Evolutionary conservation across 2,797 vertebrate species (phyloP).

Genomic region (Sylvia borin): DNA sequence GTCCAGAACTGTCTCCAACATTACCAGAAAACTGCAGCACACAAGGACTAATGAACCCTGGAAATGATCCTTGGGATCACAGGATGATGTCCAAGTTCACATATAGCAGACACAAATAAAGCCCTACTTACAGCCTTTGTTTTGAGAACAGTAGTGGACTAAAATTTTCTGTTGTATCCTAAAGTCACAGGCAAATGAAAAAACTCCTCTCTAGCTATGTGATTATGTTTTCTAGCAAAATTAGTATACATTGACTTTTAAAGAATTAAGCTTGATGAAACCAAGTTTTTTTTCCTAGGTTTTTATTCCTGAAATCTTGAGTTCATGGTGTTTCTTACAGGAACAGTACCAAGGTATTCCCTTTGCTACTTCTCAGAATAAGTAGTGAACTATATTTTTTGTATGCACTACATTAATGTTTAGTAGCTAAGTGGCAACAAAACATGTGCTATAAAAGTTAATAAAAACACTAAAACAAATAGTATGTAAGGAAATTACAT

Average conservation of each 20-base stretch:
- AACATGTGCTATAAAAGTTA: neutral
- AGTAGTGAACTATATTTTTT: neutral
- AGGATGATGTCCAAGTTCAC: neutral
- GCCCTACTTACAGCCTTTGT: neutral
- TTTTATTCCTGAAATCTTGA: neutral
- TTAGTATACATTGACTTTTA: neutral
- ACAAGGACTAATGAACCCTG: neutral
- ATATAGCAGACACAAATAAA: neutral
- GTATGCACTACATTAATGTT: neutral
- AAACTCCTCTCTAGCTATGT: neutral
- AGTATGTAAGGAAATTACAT: neutral
- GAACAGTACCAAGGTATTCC: neutral
- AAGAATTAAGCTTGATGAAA: neutral
- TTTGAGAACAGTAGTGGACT: neutral
- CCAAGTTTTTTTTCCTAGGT: rapidly evolving
- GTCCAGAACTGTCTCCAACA: neutral
- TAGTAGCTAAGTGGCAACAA: neutral
- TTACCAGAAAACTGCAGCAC: neutral
- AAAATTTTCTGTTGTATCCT: neutral
- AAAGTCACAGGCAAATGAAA: neutral
- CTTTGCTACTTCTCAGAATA: neutral
- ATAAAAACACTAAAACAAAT: neutral
- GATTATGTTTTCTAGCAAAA: neutral
- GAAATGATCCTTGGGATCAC: neutral
- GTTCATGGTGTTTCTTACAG: neutral